These are phyloP conservation scores for Muscidifurax raptorellus DNA, from an alignment of 1,140 invertebrate species.

Conservation along the genomic window DNA sequence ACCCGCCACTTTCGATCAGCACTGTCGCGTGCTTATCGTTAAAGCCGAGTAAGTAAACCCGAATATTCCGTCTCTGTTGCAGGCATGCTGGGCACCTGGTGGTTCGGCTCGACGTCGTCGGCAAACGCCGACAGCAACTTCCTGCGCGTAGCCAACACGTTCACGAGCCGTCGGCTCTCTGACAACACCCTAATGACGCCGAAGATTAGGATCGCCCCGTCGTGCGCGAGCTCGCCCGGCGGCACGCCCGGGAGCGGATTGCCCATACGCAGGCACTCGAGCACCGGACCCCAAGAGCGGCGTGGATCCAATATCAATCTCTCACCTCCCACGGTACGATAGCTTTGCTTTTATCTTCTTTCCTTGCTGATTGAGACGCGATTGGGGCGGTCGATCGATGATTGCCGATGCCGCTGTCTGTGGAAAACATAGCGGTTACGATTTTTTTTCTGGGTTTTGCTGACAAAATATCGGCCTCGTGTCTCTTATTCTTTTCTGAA, in stretches of 20 bases:
- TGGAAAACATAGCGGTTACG: too few species aligned
- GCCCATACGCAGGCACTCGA: slow-evolving; percentile 90
- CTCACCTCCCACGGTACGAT: slow-evolving; percentile 88
- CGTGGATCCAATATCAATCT: slow-evolving; percentile 89
- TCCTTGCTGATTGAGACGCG: neutral
- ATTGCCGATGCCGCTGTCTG: too few species aligned
- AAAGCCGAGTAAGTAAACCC: neutral
- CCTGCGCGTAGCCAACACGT: slow-evolving; percentile 87
- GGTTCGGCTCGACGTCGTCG: slow-evolving; percentile 83
- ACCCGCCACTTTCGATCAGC: too few species aligned
- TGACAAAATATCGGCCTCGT: too few species aligned
- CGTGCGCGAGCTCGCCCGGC: slow-evolving; percentile 90
- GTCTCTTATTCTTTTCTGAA: too few species aligned
- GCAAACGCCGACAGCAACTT: slow-evolving; percentile 89
- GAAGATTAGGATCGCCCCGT: slow-evolving; percentile 89
- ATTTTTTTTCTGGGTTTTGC: too few species aligned
- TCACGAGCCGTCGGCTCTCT: slow-evolving; percentile 89
- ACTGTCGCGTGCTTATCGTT: too few species aligned
- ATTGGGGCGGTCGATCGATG: too few species aligned
- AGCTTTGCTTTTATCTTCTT: neutral
- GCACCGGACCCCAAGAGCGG: slow-evolving; percentile 90
- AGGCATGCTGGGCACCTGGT: slow-evolving; percentile 84
- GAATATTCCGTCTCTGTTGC: slow-evolving; percentile 67
- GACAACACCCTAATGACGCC: slow-evolving; percentile 95
- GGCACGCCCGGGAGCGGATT: slow-evolving; percentile 87